phyloP scores from a whole-genome alignment of 1,140 invertebrate species.

The Zaprionus lachaisei region DNA sequence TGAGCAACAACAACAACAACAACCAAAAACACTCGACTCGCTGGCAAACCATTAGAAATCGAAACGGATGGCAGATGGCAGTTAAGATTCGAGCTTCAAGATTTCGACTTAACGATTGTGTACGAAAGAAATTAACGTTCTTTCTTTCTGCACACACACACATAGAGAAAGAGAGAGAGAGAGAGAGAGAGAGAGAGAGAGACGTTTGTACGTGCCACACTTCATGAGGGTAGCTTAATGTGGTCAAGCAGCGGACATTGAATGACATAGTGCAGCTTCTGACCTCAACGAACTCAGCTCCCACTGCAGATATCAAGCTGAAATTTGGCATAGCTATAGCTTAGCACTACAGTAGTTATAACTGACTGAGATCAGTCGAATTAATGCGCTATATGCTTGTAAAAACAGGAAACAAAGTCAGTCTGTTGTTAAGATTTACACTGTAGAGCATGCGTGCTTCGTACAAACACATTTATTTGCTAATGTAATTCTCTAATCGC shows the following conservation, averaged over 20 bases:
- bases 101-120: slow-evolving; percentile 49
- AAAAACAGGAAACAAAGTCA: neutral
- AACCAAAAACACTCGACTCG: slow-evolving; percentile 14
- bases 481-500: too few relatives aligned
- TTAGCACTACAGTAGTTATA: neutral
- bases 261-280: neutral
- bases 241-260: neutral
- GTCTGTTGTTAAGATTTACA: neutral
- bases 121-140: slow-evolving; percentile 29
- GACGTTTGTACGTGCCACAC: neutral
- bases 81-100: slow-evolving; percentile 48
- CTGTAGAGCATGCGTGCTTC: too few relatives aligned
- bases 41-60: slow-evolving; percentile 44
- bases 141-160: neutral
- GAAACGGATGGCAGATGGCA: slow-evolving; percentile 38
- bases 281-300: neutral
- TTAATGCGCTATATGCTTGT: neutral
- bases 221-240: neutral
- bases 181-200: neutral
- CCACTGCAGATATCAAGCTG: neutral
- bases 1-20: slow-evolving; percentile 32
- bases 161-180: neutral
- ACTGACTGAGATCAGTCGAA: neutral
- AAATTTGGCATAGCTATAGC: neutral
- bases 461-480: too few relatives aligned